Base-by-base conservation (phyloP, 2,113 vertebrate species). In the Psittacus erithacus region DNA sequence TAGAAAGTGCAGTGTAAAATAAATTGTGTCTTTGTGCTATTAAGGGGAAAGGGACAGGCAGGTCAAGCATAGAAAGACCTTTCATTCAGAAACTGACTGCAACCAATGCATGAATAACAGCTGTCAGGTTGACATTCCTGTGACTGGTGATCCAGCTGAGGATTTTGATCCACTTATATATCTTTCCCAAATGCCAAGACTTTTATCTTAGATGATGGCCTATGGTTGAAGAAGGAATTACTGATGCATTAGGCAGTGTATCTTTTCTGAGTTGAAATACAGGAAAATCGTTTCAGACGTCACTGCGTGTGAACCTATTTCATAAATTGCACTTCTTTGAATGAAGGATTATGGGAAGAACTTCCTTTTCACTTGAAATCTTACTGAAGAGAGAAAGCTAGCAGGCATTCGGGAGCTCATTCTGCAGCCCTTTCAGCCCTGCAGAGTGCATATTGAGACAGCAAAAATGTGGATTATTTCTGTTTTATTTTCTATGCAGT, bases 181-280 rank as follows among this genome's bases (percentile, higher is more conserved):
- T 22, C 33, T 82, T 93, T 90, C 68, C 23, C 27, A 96, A 92
- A 91, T 95, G 78, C 52, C 81, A 96, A 73, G 46, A 89, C 70
- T 95, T 97, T 94, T 96, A 94, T 95, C 81, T 91, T 64, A 84
- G n/a, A 63, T 60, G 35, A 59, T 60, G 55, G 33, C 59, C 50
- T 90, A 29, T 27, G 8, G 17, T 65, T 95, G 82, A 95, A 97
- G 53, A 96, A 82, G 15, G 52, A 91, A 88, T 93, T 88, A 90
- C 33, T 90, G 64, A 80, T 70, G 29, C 64, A 65, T 86, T 86
- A 88, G 0, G 0, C 17, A 55, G 52, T 80, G 38, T 24, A 46
- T 85, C 57, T 88, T 76, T 67, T 22, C 46, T 77, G 76, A 90
- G 47, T 17, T 80, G 16, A 55, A 88, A 67, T 74, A 69, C 19